Percentiles rank a stretch among this genome's conserved stretches.
phyloP scores from a whole-genome alignment of 2,888 invertebrate genomes.

The Gandaritis pyraliata region DNA sequence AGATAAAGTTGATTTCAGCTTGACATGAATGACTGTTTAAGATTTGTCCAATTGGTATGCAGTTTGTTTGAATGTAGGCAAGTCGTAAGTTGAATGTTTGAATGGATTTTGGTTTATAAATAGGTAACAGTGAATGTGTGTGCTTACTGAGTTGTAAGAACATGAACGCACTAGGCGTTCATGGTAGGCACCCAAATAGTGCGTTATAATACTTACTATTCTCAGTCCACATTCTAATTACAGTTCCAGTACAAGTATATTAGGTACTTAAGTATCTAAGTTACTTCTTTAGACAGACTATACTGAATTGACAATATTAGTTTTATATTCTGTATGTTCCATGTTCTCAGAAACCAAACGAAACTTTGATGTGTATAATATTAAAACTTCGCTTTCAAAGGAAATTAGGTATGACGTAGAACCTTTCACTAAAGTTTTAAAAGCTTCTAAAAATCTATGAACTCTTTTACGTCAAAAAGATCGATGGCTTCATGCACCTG shows the following conservation, averaged over 20 bases:
- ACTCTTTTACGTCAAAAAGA: constrained; percentile 3
- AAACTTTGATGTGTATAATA: not conserved
- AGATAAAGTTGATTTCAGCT: not conserved
- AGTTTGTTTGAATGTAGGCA: not conserved
- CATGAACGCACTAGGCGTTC: too few relatives aligned
- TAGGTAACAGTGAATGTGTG: not conserved
- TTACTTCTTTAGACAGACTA: too few relatives aligned
- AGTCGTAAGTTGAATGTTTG: constrained; percentile 3
- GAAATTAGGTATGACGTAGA: not conserved
- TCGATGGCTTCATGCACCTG: constrained; percentile 23
- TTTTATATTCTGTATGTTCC: too few relatives aligned
- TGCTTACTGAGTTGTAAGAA: too few relatives aligned
- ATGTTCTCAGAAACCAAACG: too few relatives aligned
- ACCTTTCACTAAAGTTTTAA: not conserved
- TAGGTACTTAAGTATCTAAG: too few relatives aligned
- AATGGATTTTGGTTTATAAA: constrained; percentile 12
- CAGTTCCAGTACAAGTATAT: too few relatives aligned
- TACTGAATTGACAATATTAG: too few relatives aligned
- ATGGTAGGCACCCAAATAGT: too few relatives aligned
- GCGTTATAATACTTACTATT: too few relatives aligned
- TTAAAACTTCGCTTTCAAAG: constrained; percentile 7
- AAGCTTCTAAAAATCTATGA: constrained; percentile 2
- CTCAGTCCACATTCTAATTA: too few relatives aligned
- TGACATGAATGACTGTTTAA: not conserved
- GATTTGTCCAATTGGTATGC: not conserved